These are phyloP conservation scores for Doryteuthis pealeii DNA, from an alignment of 1,140 invertebrate species.

Conservation along the genomic window DNA sequence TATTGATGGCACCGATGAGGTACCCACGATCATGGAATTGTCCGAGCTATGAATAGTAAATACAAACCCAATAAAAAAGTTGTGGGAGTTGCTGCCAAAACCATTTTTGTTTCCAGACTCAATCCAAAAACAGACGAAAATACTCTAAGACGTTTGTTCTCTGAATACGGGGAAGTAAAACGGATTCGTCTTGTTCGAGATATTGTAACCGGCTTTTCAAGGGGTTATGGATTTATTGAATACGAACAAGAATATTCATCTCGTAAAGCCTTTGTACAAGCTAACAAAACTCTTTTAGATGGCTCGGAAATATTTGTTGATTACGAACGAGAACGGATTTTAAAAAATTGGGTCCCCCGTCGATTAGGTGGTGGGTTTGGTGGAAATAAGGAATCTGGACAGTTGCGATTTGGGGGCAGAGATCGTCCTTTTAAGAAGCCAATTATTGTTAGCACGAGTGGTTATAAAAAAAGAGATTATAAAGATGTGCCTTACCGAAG, in stretches of 20 bases:
- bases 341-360: slow-evolving; percentile 81
- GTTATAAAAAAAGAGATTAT: not conserved
- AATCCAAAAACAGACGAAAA: slow-evolving; percentile 70
- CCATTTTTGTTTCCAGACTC: slow-evolving; percentile 79
- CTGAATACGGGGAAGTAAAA: slow-evolving; percentile 64
- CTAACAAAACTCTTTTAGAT: slow-evolving; percentile 72
- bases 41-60: slow-evolving; percentile 71
- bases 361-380: slow-evolving; percentile 85
- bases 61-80: slow-evolving; percentile 67
- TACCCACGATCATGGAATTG: slow-evolving; percentile 79
- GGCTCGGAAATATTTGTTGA: slow-evolving; percentile 64
- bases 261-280: slow-evolving; percentile 66
- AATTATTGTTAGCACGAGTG: slow-evolving; percentile 22
- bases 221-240: slow-evolving; percentile 85
- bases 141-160: slow-evolving; percentile 56
- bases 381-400: slow-evolving; percentile 84
- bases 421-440: slow-evolving; percentile 69
- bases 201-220: slow-evolving; percentile 79
- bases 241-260: slow-evolving; percentile 69
- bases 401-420: slow-evolving; percentile 81
- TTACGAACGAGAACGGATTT: slow-evolving; percentile 62
- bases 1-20: slow-evolving; percentile 81
- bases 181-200: slow-evolving; percentile 74
- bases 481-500: not conserved
- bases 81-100: slow-evolving; percentile 70